Evolutionary conservation across 2,113 vertebrate species (phyloP).

Genomic region (Rafetus swinhoei): DNA sequence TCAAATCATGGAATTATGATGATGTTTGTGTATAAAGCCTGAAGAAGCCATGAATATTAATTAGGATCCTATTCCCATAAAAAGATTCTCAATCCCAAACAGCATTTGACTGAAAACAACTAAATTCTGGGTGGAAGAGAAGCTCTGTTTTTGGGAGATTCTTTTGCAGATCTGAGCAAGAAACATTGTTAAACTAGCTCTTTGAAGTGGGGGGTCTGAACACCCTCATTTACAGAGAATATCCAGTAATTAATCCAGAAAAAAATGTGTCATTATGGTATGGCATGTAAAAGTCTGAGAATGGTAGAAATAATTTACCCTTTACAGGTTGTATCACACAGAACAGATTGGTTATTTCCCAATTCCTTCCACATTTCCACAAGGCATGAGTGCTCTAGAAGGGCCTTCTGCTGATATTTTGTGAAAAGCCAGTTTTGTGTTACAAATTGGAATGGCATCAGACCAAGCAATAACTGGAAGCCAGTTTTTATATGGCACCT

Average conservation of each 20-base stretch:
- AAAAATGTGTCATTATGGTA: background rate
- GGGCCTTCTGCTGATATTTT: background rate
- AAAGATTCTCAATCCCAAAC: background rate
- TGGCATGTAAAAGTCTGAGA: background rate
- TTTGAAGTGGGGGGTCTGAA: background rate
- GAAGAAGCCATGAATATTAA: background rate
- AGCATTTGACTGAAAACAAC: background rate
- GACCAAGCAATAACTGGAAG: background rate
- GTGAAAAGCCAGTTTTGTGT: accelerated
- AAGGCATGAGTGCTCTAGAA: background rate
- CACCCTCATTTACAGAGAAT: background rate
- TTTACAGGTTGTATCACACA: background rate
- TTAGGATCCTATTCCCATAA: background rate
- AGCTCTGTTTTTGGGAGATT: too few species aligned
- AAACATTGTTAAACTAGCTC: background rate
- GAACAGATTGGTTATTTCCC: background rate
- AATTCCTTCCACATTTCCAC: background rate
- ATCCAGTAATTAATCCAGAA: background rate
- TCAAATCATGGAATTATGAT: too few species aligned
- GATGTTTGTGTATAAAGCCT: background rate
- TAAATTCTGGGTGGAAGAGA: background rate
- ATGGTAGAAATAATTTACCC: background rate
- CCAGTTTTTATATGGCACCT: background rate
- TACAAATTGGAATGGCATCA: background rate
- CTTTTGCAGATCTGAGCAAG: accelerated